Conservation (phyloP, 2,797 vertebrate genomes). For the Macrochelys suwanniensis region DNA sequence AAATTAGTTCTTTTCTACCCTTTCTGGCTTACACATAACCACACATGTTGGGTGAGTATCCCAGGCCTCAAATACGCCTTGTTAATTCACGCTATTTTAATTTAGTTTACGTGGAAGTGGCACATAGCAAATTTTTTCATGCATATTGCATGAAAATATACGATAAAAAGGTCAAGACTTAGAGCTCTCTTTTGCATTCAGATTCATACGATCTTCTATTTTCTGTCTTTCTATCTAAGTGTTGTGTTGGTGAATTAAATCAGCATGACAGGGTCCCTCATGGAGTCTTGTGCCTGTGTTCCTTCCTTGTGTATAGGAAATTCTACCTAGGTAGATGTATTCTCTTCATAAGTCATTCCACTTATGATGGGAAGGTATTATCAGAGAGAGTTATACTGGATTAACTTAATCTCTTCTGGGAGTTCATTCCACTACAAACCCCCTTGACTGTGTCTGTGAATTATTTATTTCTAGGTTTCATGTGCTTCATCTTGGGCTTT, state of each 20-base stretch:
- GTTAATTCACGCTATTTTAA: background rate
- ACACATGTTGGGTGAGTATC: background rate
- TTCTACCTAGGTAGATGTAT: background rate
- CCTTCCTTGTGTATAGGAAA: constrained; percentile 11
- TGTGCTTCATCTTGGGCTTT: background rate
- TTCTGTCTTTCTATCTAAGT: constrained; percentile 21
- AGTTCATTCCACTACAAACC: background rate
- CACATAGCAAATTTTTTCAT: background rate
- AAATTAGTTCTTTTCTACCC: background rate
- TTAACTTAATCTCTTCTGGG: background rate
- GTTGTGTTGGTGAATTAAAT: constrained; percentile 48
- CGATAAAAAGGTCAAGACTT: constrained; percentile 16
- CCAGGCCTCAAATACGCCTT: background rate
- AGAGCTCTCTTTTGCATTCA: constrained; percentile 19
- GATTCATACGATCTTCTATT: constrained; percentile 27
- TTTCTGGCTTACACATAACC: background rate
- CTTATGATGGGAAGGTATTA: background rate
- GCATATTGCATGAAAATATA: constrained; percentile 13
- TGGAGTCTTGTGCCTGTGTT: constrained; percentile 1
- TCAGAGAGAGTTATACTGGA: background rate
- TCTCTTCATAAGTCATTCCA: constrained; percentile 47
- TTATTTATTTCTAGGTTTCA: background rate
- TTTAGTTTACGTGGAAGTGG: background rate
- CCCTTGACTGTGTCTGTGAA: background rate
- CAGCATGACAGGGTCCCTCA: constrained; percentile 22